Evolutionary conservation across 1,140 invertebrate species (phyloP), one percentile per base, ranked within the genome.

Genomic region (Condylostylus longicornis): DNA sequence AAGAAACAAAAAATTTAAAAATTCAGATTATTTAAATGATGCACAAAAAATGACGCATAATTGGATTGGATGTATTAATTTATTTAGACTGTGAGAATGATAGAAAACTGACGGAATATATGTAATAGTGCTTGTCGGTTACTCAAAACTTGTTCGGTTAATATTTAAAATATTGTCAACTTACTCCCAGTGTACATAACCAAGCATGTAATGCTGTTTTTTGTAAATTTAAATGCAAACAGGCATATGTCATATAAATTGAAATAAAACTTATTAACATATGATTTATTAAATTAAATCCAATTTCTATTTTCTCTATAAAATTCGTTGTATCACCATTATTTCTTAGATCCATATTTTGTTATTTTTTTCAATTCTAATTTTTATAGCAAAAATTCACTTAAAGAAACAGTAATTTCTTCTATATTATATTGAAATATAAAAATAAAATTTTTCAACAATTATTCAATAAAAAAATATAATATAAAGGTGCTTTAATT

Each of bases 151-250:
- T n/a, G n/a, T n/a, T 25, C 7, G n/a, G n/a, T 25, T 7, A 8
- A 25, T 25, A 7, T 38, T 3, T 18, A 35, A 7, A 39, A 38
- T 17, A 33, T 7, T 28, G 10, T 14, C 17, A 27, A 42, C 46
- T 44, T 51, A 58, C 54, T n/a, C 54, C 54, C 18, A 58, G 50
- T 19, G 54, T 58, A 2, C 53, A 52, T n/a, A 58, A 37, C 46
- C 49, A 58, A 22, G 52, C 54, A 21, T 58, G 54, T 12, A 58
- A 27, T 0, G 41, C 14, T 1, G 52, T 55, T 10, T 44, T 41
- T 5, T 22, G 13, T 2, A 55, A 31, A 9, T 51, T 52, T 0
- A 50, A 52, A 1, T 44, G 35, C 19, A 57, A 37, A 13, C 52
- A 53, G 12, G 52, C 5, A 31, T 53, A 58, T 3, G 49, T 52